Conservation (phyloP, 2,113 vertebrate genomes). For the Centropus unirufus region DNA sequence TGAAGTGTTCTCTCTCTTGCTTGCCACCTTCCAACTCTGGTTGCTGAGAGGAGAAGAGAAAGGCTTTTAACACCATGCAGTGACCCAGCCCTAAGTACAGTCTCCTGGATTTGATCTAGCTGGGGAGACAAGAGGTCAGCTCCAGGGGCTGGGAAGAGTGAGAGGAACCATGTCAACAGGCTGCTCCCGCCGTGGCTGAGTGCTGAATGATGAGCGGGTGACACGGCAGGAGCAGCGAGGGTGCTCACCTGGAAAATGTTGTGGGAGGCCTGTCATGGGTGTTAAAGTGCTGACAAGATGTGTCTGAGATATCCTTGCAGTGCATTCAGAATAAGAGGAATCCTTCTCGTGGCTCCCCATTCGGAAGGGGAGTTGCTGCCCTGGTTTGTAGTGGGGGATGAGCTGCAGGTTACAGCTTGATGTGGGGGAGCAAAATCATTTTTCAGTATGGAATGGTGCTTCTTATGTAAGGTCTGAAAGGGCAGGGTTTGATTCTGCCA, state of each 20-base stretch:
- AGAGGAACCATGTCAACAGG: constrained; percentile 75
- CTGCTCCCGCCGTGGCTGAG: constrained; percentile 33
- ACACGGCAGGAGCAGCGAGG: constrained; percentile 9
- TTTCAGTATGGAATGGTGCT: neutral
- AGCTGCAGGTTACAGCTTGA: neutral
- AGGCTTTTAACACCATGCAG: constrained; percentile 67
- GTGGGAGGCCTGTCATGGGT: constrained; percentile 49
- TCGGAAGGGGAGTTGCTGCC: neutral
- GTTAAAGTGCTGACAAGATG: constrained; percentile 72
- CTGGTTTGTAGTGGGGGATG: neutral
- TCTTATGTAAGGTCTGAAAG: neutral
- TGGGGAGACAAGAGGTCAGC: constrained; percentile 55
- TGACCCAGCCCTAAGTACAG: constrained; percentile 51
- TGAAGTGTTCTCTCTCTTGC: constrained; percentile 52
- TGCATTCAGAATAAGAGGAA: constrained; percentile 46
- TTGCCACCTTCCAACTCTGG: constrained; percentile 57
- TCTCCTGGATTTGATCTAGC: constrained; percentile 66
- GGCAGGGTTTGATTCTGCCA: neutral
- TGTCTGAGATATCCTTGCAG: constrained; percentile 45
- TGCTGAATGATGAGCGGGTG: constrained; percentile 42
- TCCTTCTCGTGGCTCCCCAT: neutral
- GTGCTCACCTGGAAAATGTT: constrained; percentile 79
- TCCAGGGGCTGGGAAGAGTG: constrained; percentile 44
- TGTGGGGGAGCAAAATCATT: neutral
- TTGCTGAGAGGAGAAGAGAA: constrained; percentile 58